Conservation (phyloP, 2,888 invertebrate species). For the Synergus japonicus region DNA sequence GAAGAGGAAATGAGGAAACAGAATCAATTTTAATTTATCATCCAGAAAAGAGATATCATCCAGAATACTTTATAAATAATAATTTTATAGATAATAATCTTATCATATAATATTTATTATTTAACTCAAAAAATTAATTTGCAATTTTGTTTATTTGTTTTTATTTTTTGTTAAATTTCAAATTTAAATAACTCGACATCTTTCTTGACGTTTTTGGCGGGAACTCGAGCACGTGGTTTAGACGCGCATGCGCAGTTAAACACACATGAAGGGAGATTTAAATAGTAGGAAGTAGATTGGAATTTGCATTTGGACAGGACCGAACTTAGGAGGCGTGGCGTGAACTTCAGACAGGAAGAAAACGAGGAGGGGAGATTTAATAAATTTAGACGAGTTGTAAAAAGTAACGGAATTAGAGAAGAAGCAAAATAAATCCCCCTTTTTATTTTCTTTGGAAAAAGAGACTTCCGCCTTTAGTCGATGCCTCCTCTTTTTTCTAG, state of each 20-base stretch:
- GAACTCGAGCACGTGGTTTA: constrained; percentile 28
- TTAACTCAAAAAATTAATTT: too few relatives aligned
- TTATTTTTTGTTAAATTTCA: background rate
- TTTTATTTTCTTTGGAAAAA: constrained; percentile 11
- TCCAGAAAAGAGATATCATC: background rate
- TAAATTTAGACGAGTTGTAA: background rate
- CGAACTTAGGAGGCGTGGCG: constrained; percentile 25
- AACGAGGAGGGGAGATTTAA: background rate
- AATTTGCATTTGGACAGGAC: constrained; percentile 20
- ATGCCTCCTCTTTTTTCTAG: constrained; percentile 15
- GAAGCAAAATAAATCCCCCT: background rate
- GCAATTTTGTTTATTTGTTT: too few relatives aligned
- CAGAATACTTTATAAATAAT: too few relatives aligned
- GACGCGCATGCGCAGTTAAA: background rate
- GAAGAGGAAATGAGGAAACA: background rate
- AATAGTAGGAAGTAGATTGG: constrained; percentile 25
- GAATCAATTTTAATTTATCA: background rate
- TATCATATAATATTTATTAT: too few relatives aligned
- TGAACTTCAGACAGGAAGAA: background rate
- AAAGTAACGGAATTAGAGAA: constrained; percentile 6
- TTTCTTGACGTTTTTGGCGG: background rate
- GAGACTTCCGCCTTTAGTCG: background rate
- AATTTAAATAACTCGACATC: background rate
- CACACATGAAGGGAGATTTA: background rate
- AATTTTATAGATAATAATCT: too few relatives aligned